Percentiles rank a stretch among this genome's conserved stretches.
Conservation (phyloP, 2,113 vertebrate species). For the Trogon melanurus region DNA sequence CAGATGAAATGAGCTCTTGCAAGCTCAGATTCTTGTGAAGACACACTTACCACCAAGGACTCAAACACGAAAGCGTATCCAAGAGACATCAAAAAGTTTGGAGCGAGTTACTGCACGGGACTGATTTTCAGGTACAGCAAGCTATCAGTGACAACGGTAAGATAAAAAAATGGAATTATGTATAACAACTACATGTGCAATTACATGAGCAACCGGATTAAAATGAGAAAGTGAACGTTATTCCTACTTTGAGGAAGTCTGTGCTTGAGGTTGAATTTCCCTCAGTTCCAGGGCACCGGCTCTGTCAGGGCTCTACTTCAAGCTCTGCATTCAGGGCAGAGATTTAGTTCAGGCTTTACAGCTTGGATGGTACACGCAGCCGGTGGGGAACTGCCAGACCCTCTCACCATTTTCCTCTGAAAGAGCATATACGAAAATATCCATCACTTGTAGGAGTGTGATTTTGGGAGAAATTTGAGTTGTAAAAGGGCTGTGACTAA, state of each 20-base stretch:
- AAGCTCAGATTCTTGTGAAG: slow-evolving; percentile 57
- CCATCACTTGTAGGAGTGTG: neutral
- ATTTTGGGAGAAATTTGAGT: neutral
- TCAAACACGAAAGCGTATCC: slow-evolving; percentile 2
- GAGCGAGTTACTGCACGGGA: neutral
- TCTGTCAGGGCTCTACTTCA: neutral
- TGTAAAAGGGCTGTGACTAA: neutral
- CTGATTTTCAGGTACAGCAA: neutral
- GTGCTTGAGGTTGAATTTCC: neutral
- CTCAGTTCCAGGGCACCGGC: accelerated
- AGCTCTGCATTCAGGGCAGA: neutral
- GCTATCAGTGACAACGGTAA: neutral
- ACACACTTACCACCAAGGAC: neutral
- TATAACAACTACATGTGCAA: neutral
- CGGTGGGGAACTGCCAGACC: neutral
- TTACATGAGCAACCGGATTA: neutral
- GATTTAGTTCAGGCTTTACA: neutral
- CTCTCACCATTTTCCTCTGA: neutral
- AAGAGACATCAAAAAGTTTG: neutral
- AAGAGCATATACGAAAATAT: neutral
- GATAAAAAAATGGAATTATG: neutral
- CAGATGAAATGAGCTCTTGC: slow-evolving; percentile 53
- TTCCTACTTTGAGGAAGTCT: neutral
- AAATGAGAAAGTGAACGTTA: neutral
- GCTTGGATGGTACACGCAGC: neutral